phyloP scores from a whole-genome alignment of 2,888 invertebrate species.

The Chouioia cunea region DNA sequence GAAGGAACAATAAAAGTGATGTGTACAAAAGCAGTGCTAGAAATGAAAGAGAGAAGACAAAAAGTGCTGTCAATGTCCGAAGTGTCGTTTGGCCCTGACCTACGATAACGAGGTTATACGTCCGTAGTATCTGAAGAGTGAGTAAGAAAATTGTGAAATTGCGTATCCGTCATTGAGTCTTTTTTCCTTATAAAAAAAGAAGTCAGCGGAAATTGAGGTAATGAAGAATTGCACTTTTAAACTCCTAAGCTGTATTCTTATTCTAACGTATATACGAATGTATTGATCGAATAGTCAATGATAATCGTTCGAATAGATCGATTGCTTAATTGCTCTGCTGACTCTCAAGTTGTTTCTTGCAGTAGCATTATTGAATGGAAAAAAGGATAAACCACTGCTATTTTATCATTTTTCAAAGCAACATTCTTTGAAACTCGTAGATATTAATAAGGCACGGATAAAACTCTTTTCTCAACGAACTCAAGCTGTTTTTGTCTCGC shows the following conservation, averaged over 20 bases:
- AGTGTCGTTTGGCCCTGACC: constrained; percentile 44
- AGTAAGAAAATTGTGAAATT: constrained; percentile 44
- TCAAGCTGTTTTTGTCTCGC: too few species aligned
- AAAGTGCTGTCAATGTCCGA: constrained; percentile 36
- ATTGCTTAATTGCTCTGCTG: too few species aligned
- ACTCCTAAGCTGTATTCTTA: neutral
- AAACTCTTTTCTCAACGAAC: too few species aligned
- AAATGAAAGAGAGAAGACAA: neutral
- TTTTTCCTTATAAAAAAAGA: constrained; percentile 26
- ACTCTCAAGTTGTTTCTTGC: too few species aligned
- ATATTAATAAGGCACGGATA: too few species aligned
- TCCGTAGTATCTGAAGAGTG: constrained; percentile 19
- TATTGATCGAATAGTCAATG: neutral
- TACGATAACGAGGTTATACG: constrained; percentile 42
- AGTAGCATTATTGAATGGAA: too few species aligned
- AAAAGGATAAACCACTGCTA: too few species aligned
- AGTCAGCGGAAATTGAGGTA: constrained; percentile 28
- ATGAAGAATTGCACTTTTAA: neutral
- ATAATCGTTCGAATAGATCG: neutral
- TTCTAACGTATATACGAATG: neutral
- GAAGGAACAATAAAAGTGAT: constrained; percentile 23
- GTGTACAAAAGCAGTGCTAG: neutral
- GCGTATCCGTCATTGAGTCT: constrained; percentile 20
- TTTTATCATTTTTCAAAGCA: too few species aligned
- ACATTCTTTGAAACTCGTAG: too few species aligned